Conservation (phyloP, 2,888 invertebrate species). For the Lucinisca nassula region DNA sequence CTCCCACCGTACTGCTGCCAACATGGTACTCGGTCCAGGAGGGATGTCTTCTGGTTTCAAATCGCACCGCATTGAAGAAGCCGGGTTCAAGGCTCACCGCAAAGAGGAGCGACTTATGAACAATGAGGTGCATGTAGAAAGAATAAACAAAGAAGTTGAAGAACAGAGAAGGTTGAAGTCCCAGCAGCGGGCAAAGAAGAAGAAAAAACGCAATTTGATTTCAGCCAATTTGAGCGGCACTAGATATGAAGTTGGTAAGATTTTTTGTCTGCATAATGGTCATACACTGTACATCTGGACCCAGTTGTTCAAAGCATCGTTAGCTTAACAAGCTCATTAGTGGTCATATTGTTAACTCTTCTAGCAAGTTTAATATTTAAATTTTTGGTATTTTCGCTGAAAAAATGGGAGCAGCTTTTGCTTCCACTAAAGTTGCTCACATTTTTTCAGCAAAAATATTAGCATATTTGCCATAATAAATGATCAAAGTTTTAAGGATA, state of each 20-base stretch:
- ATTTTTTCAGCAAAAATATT: no score
- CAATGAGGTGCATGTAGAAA: conserved; percentile 26
- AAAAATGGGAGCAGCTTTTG: no score
- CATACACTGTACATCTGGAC: no score
- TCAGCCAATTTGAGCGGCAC: conserved; percentile 87
- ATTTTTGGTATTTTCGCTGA: no score
- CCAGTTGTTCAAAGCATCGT: no score
- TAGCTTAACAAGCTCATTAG: no score
- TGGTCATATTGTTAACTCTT: no score
- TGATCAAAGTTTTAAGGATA: no score
- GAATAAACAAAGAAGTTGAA: conserved; percentile 53
- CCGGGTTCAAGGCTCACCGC: conserved; percentile 42
- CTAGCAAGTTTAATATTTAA: no score
- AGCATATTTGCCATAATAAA: no score
- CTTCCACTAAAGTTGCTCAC: no score
- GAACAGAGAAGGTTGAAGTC: conserved; percentile 42
- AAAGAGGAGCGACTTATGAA: conserved; percentile 24
- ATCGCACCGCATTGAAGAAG: conserved; percentile 16
- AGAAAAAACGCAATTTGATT: conserved; percentile 76
- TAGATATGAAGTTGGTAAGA: conserved; percentile 87
- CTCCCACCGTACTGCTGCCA: conserved; percentile 62
- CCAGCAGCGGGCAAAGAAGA: conserved; percentile 74
- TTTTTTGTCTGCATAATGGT: no score
- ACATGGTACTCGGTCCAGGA: conserved; percentile 57
- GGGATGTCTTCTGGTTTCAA: conserved; percentile 45